A percentile compares a stretch with the other conserved stretches of the same genome.
Evolutionary conservation across 2,113 vertebrate species (phyloP).

Genomic region (Okapia johnstoni): DNA sequence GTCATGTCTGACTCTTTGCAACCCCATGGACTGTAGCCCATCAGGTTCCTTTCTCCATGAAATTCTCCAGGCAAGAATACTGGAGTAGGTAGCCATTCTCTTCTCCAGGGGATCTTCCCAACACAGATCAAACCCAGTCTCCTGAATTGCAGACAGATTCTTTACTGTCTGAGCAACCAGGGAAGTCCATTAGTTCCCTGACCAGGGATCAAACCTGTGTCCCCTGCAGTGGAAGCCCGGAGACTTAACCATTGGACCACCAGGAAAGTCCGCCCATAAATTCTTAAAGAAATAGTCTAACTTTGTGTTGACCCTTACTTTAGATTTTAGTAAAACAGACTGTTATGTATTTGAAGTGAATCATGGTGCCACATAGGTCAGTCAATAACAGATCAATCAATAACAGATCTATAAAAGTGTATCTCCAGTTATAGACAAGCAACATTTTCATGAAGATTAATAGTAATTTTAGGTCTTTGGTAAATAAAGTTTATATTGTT

Average conservation of each 20-base stretch:
- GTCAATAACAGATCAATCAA: background rate
- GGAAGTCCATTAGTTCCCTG: background rate
- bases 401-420: background rate
- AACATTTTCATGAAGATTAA: slow-evolving; percentile 10
- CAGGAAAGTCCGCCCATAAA: background rate
- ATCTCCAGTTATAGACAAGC: background rate
- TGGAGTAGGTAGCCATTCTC: background rate
- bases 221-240: background rate
- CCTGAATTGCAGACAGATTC: background rate
- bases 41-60: background rate
- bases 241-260: background rate
- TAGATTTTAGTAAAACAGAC: background rate
- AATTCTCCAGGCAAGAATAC: background rate
- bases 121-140: background rate
- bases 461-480: background rate
- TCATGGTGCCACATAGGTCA: background rate
- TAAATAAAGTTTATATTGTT: background rate
- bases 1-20: background rate
- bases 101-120: background rate
- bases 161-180: background rate
- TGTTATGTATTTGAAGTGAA: background rate
- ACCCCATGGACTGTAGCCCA: background rate
- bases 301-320: background rate
- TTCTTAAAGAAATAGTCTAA: background rate
- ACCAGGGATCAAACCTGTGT: background rate